Evolutionary conservation across 2,888 invertebrate species (phyloP).

Genomic region (Altica lythri): DNA sequence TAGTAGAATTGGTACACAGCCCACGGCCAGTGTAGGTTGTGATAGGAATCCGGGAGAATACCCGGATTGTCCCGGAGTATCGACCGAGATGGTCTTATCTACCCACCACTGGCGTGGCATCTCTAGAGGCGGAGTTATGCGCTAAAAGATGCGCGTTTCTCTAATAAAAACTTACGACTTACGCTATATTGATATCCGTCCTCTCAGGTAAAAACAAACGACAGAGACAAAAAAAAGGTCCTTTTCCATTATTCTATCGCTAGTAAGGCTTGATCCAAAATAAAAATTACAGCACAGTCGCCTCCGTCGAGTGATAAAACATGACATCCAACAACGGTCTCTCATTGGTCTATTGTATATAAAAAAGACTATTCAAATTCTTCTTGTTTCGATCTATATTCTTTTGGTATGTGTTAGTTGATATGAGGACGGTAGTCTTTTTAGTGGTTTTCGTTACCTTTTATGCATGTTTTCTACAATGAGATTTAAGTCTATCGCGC

Average conservation of each 20-base stretch:
- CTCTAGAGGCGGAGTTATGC: slow-evolving; percentile 47
- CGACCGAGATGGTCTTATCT: slow-evolving; percentile 55
- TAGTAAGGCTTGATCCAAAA: slow-evolving; percentile 50
- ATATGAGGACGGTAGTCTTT: slow-evolving; percentile 44
- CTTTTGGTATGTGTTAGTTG: slow-evolving; percentile 44
- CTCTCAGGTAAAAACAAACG: slow-evolving; percentile 39
- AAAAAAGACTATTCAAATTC: slow-evolving; percentile 54
- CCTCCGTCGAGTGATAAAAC: slow-evolving; percentile 58
- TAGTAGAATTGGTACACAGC: slow-evolving; percentile 45
- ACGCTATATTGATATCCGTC: slow-evolving; percentile 40
- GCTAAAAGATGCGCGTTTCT: slow-evolving; percentile 49
- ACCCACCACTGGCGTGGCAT: slow-evolving; percentile 53
- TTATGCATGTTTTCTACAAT: slow-evolving; percentile 63
- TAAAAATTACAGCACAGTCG: slow-evolving; percentile 56
- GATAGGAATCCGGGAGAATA: slow-evolving; percentile 49
- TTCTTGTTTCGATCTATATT: slow-evolving; percentile 51
- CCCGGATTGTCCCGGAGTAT: slow-evolving; percentile 52
- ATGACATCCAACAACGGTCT: slow-evolving; percentile 55
- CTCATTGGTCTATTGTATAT: slow-evolving; percentile 55
- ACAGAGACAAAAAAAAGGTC: slow-evolving; percentile 40
- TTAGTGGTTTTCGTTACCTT: slow-evolving; percentile 35
- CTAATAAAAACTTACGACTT: slow-evolving; percentile 47
- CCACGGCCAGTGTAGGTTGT: slow-evolving; percentile 33
- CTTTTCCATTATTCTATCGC: slow-evolving; percentile 44
- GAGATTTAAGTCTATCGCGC: slow-evolving; percentile 75